Conservation (phyloP, 2,888 invertebrate species). For the Diachrysia chrysitis region DNA sequence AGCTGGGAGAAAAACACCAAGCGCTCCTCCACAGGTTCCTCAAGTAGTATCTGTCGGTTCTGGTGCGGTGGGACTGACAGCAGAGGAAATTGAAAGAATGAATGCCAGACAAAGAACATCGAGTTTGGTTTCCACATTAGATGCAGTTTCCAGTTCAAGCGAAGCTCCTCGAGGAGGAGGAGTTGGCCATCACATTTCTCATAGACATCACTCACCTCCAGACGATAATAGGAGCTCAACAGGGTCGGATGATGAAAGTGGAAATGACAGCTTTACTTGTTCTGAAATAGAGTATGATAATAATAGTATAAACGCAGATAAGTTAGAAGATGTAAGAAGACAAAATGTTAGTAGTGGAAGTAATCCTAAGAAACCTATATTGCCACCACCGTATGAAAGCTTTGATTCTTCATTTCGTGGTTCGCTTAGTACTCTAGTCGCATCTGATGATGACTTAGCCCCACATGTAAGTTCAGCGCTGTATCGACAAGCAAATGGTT, state of each 20-base stretch:
- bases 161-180: constrained; percentile 93
- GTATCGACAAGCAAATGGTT: constrained; percentile 94
- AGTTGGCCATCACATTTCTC: constrained; percentile 91
- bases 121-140: constrained; percentile 96
- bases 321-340: constrained; percentile 91
- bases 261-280: constrained; percentile 99
- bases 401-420: constrained; percentile 98
- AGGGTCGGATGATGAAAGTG: constrained; percentile 96
- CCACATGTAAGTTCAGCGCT: constrained; percentile 94
- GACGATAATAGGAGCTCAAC: constrained; percentile 94
- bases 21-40: constrained; percentile 91
- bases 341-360: constrained; percentile 87
- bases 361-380: constrained; percentile 91
- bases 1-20: constrained; percentile 93
- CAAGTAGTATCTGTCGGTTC: constrained; percentile 91
- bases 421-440: constrained; percentile 97
- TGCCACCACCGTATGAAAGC: constrained; percentile 95
- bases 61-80: constrained; percentile 94
- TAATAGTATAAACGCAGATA: constrained; percentile 94
- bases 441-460: constrained; percentile 96
- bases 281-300: constrained; percentile 99
- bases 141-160: constrained; percentile 97
- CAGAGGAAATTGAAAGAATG: constrained; percentile 97
- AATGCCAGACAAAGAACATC: constrained; percentile 96
- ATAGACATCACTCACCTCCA: constrained; percentile 93